Conservation (phyloP, 1,140 invertebrate species). For the Medauroidea extradentata region DNA sequence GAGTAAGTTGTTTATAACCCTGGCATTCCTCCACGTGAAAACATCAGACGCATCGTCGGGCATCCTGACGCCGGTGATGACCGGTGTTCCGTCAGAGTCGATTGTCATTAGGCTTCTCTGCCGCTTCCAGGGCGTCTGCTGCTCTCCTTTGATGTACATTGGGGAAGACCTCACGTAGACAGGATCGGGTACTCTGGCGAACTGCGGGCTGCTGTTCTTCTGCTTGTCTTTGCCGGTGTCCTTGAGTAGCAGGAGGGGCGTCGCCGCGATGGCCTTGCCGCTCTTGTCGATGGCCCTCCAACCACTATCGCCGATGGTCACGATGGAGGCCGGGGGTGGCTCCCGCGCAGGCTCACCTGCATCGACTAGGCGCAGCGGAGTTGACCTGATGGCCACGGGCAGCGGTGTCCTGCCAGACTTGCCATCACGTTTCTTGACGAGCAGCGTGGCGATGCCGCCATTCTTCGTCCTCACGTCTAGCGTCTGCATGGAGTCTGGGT, state of each 20-base stretch:
- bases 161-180: conserved; percentile 59
- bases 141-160: conserved; percentile 52
- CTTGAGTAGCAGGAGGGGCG: neutral
- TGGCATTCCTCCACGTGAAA: conserved; percentile 75
- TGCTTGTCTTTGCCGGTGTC: neutral
- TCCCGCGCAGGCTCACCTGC: neutral
- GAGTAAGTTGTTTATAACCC: conserved; percentile 77
- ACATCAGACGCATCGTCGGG: conserved; percentile 78
- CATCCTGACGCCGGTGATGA: conserved; percentile 73
- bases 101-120: conserved; percentile 52
- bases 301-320: neutral
- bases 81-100: conserved; percentile 65
- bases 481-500: conserved; percentile 68
- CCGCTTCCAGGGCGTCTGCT: conserved; percentile 44
- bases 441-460: conserved; percentile 67
- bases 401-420: neutral
- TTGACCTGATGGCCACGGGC: neutral
- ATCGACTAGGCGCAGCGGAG: neutral
- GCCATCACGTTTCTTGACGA: conserved; percentile 62
- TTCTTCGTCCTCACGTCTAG: conserved; percentile 67
- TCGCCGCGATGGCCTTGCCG: neutral
- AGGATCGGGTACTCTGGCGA: conserved; percentile 54
- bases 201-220: neutral
- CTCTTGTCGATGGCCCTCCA: neutral
- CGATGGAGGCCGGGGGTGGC: neutral